Evolutionary conservation across 2,797 vertebrate species (phyloP).

Genomic region (Sebastes minor): DNA sequence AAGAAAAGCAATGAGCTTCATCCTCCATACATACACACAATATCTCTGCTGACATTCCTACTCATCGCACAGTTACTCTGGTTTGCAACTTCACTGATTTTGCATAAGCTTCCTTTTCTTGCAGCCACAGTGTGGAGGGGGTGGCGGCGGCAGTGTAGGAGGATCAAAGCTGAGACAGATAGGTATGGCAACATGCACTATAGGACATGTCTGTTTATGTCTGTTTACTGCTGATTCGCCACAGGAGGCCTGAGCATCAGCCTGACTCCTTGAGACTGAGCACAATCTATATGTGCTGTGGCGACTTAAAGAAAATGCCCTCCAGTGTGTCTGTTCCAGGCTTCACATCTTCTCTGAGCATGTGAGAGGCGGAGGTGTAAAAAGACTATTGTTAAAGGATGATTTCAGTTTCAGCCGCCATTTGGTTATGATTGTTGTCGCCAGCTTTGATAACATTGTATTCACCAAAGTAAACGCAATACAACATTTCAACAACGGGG

Average conservation of each 20-base stretch:
- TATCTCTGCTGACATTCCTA: conserved; percentile 77
- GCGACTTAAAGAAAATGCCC: conserved; percentile 18
- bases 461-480: not conserved
- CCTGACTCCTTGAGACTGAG: conserved; percentile 16
- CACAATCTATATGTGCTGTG: conserved; percentile 21
- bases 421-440: not conserved
- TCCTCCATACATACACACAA: conserved; percentile 18
- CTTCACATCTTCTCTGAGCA: not conserved
- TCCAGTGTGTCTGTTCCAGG: not conserved
- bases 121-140: conserved; percentile 28
- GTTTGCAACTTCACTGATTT: conserved; percentile 65
- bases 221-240: conserved; percentile 39
- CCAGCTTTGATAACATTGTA: not conserved
- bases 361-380: not conserved
- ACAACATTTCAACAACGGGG: not conserved
- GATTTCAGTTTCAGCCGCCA: not conserved
- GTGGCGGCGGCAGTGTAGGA: conserved; percentile 2
- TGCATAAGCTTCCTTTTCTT: conserved; percentile 27
- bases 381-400: conserved; percentile 4
- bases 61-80: conserved; percentile 62
- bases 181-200: conserved; percentile 46
- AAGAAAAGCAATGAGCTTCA: conserved; percentile 24
- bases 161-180: conserved; percentile 66
- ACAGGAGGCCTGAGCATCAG: conserved; percentile 26
- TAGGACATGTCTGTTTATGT: conserved; percentile 47